These are phyloP conservation scores for Eudyptes chrysolophus DNA, from an alignment of 2,113 vertebrate genomes.

Conservation along the genomic window DNA sequence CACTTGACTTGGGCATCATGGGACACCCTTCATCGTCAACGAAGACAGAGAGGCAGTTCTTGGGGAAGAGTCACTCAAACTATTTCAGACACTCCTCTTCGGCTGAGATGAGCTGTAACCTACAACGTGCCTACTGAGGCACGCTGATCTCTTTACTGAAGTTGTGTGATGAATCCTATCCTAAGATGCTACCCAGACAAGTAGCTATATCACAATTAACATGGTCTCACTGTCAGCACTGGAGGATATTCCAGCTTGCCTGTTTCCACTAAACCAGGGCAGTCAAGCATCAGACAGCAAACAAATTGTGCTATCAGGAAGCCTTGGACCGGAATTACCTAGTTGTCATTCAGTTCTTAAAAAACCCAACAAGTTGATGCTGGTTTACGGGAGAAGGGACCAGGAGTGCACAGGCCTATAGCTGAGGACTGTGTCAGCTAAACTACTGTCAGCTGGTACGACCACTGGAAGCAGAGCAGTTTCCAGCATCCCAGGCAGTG, in stretches of 20 bases:
- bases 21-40: background rate
- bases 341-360: background rate
- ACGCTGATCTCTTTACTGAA: background rate
- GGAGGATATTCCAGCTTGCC: background rate
- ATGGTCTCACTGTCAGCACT: background rate
- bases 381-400: background rate
- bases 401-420: background rate
- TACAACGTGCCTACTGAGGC: background rate
- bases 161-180: background rate
- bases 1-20: background rate
- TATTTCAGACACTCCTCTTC: background rate
- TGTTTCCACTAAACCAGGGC: background rate
- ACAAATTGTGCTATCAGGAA: background rate
- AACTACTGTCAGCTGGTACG: background rate
- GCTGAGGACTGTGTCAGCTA: background rate
- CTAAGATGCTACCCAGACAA: background rate
- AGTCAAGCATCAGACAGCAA: background rate
- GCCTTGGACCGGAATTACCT: background rate
- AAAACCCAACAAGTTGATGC: background rate
- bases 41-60: background rate
- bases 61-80: background rate
- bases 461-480: background rate
- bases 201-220: background rate
- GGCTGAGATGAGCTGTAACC: background rate
- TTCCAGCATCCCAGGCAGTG: background rate